Conservation (phyloP, 2,888 invertebrate species). For the Noctua pronuba region DNA sequence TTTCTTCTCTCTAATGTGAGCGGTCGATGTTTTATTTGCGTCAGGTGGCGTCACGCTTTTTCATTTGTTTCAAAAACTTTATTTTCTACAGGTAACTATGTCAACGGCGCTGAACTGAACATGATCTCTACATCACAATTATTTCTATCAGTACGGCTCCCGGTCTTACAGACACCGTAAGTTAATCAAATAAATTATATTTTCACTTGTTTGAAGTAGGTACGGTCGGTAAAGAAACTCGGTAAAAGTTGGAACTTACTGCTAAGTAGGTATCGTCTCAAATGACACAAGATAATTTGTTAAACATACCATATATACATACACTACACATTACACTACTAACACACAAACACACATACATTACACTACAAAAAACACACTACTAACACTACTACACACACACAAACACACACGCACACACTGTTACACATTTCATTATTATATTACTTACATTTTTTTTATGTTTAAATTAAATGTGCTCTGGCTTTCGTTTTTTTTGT, state of each 20-base stretch:
- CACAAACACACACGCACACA: too few species aligned
- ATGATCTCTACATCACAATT: conserved; percentile 3
- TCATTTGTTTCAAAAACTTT: not conserved
- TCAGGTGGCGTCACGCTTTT: not conserved
- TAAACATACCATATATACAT: not conserved
- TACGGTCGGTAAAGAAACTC: not conserved
- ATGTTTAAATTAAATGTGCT: too few species aligned
- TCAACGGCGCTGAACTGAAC: not conserved
- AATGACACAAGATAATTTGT: not conserved
- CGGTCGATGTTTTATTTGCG: not conserved
- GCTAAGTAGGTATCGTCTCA: not conserved
- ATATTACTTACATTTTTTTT: too few species aligned
- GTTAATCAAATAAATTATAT: not conserved
- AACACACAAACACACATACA: too few species aligned
- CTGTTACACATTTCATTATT: too few species aligned
- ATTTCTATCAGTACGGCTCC: not conserved
- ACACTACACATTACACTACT: too few species aligned
- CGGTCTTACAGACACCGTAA: not conserved
- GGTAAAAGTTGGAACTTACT: not conserved
- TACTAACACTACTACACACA: too few species aligned
- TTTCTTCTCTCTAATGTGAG: not conserved
- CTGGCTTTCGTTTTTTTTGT: too few species aligned
- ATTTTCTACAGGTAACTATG: not conserved
- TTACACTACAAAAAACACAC: too few species aligned
- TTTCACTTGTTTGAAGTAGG: not conserved